Conservation (phyloP, 2,888 invertebrate genomes). For the Drosophila yooni region DNA sequence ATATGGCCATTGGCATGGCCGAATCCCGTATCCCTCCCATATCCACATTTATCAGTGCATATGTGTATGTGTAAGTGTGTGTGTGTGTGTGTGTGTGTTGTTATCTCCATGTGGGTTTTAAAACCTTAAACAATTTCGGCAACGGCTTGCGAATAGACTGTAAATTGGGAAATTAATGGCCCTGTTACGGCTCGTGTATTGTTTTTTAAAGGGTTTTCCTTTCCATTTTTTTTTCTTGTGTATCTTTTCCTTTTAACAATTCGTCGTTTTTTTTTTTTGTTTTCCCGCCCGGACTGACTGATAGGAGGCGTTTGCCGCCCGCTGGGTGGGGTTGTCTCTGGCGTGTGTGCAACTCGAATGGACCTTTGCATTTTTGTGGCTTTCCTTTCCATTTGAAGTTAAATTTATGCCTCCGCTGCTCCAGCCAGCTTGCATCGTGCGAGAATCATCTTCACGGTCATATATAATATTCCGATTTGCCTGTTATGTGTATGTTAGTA, state of each 20-base stretch:
- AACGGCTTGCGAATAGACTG: conserved; percentile 80
- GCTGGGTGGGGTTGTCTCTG: conserved; percentile 8
- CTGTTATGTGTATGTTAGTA: background rate
- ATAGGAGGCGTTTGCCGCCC: conserved; percentile 32
- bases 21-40: conserved; percentile 22
- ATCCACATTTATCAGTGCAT: conserved; percentile 56
- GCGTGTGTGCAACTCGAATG: conserved; percentile 23
- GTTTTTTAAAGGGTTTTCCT: conserved; percentile 76
- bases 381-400: conserved; percentile 15
- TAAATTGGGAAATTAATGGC: conserved; percentile 79
- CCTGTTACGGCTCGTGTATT: conserved; percentile 79
- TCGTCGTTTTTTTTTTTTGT: conserved; percentile 41
- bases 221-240: conserved; percentile 12
- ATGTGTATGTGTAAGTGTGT: conserved; percentile 28
- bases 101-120: conserved; percentile 66
- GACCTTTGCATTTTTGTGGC: conserved; percentile 35
- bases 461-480: background rate
- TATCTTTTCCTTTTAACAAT: conserved; percentile 37
- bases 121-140: conserved; percentile 80
- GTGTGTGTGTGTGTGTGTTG: conserved; percentile 47
- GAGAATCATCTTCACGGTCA: background rate
- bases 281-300: conserved; percentile 35
- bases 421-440: background rate
- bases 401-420: conserved; percentile 1
- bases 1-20: conserved; percentile 76